Evolutionary conservation across 2,113 vertebrate species (phyloP), one percentile per base, ranked within the genome.

Genomic region (Pachycephala philippinensis): DNA sequence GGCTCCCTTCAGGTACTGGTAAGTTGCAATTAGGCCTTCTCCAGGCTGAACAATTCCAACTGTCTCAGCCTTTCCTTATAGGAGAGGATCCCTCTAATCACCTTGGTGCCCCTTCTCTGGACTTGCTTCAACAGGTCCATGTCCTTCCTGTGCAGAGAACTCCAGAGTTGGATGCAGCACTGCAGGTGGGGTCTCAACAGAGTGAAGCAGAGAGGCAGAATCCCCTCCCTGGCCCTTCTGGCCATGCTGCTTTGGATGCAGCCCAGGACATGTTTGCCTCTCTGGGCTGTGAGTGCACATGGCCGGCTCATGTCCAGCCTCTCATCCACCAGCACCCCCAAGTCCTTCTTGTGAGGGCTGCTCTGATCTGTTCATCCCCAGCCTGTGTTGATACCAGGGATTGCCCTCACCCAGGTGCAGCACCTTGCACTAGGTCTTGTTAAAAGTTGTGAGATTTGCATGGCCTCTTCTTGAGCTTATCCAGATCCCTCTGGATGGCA

Each of bases 191-290:
- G 9, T 70, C 64, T 47, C n/a, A 64, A 0, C 30, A 71, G 9
- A 18, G 27, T 2, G 8, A 8, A 68, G 33, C 5, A 22, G 15
- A 87, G 7, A 16, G 8, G 9, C 1, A 70, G 40, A 87, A 78
- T 70, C n/a, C 64, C 8, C n/a, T 54, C 64, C 49, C 40, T 37
- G 0, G 0, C 24, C 20, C 40, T 56, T 9, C 65, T 63, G 56
- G 1, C 16, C 56, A 20, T 1, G 1, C 8, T n/a, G 65, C n/a
- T 68, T 37, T 52, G 21, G 37, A 37, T 33, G 27, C 27, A 79
- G 49, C 10, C 20, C 56, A 70, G 75, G 16, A 17, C 9, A 40
- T 1, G 1, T 1, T 0, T 63, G 49, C 15, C 20, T 26, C 3
- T 60, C 47, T 70, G 65, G 24, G 56, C 28, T 39, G 19, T 4